Evolutionary conservation across 2,888 invertebrate genomes (phyloP).

Genomic region (Mechanitis messenoides): DNA sequence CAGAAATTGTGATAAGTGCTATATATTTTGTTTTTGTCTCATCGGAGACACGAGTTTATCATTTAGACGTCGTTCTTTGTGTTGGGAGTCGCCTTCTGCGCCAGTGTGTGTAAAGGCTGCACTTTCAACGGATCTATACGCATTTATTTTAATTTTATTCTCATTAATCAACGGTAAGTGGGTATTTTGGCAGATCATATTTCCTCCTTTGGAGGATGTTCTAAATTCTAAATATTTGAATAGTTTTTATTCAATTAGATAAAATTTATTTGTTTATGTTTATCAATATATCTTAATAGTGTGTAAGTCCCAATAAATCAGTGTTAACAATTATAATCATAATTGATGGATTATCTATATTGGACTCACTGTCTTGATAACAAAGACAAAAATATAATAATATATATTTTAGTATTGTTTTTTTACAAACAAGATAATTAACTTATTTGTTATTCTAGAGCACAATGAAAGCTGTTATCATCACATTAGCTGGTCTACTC

Average conservation of each 20-base stretch:
- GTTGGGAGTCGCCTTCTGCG: slow-evolving; percentile 70
- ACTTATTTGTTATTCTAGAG: slow-evolving; percentile 32
- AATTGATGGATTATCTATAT: slow-evolving; percentile 8
- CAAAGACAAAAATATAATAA: not conserved
- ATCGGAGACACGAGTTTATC: slow-evolving; percentile 42
- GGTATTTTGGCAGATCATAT: slow-evolving; percentile 7
- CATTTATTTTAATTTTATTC: slow-evolving; percentile 12
- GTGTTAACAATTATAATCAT: slow-evolving; percentile 12
- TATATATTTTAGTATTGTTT: not conserved
- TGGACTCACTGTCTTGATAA: not conserved
- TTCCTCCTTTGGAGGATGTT: not conserved
- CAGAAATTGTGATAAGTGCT: slow-evolving; percentile 40
- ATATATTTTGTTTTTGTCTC: slow-evolving; percentile 40
- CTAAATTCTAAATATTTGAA: not conserved
- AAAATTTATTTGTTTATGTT: slow-evolving; percentile 7
- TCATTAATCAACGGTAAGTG: slow-evolving; percentile 21
- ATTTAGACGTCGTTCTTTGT: slow-evolving; percentile 44
- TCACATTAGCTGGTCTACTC: slow-evolving; percentile 69
- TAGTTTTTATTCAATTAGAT: not conserved
- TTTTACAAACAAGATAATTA: slow-evolving; percentile 1
- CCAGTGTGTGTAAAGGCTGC: slow-evolving; percentile 76
- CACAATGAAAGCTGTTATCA: slow-evolving; percentile 78
- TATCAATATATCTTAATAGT: slow-evolving; percentile 7
- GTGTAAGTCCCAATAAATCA: slow-evolving; percentile 20
- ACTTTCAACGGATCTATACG: slow-evolving; percentile 53